Base-by-base conservation (phyloP, 2,113 vertebrate species). In the Chamaea fasciata region DNA sequence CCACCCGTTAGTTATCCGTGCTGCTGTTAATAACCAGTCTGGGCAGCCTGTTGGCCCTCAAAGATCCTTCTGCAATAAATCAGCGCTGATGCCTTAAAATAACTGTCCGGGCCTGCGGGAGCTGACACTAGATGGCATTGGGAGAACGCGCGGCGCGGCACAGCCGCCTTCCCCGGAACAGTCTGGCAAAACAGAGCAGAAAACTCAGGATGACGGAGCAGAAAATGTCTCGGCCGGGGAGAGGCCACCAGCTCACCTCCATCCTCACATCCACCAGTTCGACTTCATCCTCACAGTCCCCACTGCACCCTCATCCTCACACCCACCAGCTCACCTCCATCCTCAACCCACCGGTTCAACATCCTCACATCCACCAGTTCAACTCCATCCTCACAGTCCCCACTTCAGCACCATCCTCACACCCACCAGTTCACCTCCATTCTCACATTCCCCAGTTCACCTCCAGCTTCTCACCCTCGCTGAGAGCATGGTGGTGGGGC, bases 121-220 rank as follows among this genome's bases (percentile, higher is more conserved):
- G 46, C 89, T 75, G 94, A 93, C 95, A 3, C 94, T 95, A 97
- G 97, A 92, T 97, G 97, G 96, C 96, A 96, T 80, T 65, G 86
- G 95, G 94, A 83, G 88, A 95, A 90, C 94, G 12, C 9, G 6
- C 5, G 3, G n/a, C 5, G 69, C 5, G 3, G 60, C 6, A 2
- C 46, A 10, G n/a, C 35, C 26, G 6, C 75, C 77, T 56, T 49
- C 68, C 50, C 60, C 37, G 44, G 79, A 96, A 93, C 26, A 53
- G 64, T 19, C 95, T 93, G 86, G 90, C 90, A 96, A 88, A 75
- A 67, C 55, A 1, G 82, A 82, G 85, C 85, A 27, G 88, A 80
- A 84, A 94, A 94, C 92, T 96, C 95, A 94, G 95, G 84, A 97
- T 97, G 96, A 97, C 95, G 1, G 96, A 97, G 97, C 97, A 97